Conservation (phyloP, 2,113 vertebrate genomes). For the cat (Felis catus) region F.catus_Fca126_mat1.0 CM031415.1:115550501-115551000, state of each 20-base stretch:
- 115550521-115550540: conserved; percentile 73
- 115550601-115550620: conserved; percentile 58
- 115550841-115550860: neutral
- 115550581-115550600: conserved; percentile 67
- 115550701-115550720: neutral
- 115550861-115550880: neutral
- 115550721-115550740: neutral
- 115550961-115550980: neutral
- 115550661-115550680: neutral
- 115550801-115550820: neutral
- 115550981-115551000: neutral
- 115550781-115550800: neutral
- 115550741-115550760: neutral
- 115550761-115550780: neutral
- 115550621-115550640: conserved; percentile 77
- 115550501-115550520: conserved; percentile 76
- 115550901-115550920: neutral
- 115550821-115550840: neutral
- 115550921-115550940: neutral
- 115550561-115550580: conserved; percentile 71
- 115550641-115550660: neutral
- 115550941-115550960: neutral
- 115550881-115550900: neutral
- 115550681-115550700: neutral
- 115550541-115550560: conserved; percentile 77